These are phyloP conservation scores for Heterotis niloticus DNA, from an alignment of 2,113 vertebrate species.

Conservation along the genomic window DNA sequence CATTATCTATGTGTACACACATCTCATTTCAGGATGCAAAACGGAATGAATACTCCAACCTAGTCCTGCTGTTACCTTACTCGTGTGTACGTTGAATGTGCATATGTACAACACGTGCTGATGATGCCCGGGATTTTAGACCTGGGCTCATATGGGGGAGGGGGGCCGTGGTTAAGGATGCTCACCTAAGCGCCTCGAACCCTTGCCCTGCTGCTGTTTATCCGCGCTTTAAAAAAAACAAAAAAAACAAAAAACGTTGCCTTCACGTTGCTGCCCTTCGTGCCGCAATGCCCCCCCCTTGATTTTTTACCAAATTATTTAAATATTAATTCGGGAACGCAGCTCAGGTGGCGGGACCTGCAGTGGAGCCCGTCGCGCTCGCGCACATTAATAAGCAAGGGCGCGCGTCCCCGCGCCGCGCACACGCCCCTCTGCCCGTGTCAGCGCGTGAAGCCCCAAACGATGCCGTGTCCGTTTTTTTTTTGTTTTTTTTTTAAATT, in stretches of 20 bases:
- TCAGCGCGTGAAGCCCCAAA: neutral
- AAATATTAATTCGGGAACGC: neutral
- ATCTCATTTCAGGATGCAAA: neutral
- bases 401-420: conserved; percentile 6
- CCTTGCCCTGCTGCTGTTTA: neutral
- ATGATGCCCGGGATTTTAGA: neutral
- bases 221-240: neutral
- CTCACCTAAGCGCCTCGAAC: neutral
- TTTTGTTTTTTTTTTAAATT: neutral
- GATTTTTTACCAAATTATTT: neutral
- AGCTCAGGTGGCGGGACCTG: conserved; percentile 5
- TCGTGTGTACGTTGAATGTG: neutral
- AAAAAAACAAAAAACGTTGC: neutral
- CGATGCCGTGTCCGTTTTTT: neutral
- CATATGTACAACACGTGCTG: neutral
- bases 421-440: conserved; percentile 29
- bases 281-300: neutral
- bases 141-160: neutral
- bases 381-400: conserved; percentile 4
- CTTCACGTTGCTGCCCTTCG: neutral
- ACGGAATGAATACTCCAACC: neutral
- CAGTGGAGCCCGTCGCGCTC: conserved; percentile 2
- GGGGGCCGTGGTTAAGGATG: neutral
- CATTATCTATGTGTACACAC: too few relatives aligned
- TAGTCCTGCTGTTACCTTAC: neutral